phyloP scores from a whole-genome alignment of 1,140 invertebrate species.

The Aphelenchoides avenae region DNA sequence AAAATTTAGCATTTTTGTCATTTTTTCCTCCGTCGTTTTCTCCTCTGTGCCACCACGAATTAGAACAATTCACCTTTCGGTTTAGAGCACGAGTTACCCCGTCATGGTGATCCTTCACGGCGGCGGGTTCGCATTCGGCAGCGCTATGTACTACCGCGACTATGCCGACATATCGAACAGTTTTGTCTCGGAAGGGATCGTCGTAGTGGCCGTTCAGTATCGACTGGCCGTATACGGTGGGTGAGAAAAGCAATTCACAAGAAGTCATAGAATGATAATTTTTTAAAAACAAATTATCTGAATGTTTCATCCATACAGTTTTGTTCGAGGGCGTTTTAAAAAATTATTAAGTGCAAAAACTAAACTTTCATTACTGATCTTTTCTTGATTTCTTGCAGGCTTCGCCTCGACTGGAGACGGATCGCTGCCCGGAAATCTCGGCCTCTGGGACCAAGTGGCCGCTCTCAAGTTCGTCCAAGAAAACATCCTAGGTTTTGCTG shows the following conservation, averaged over 20 bases:
- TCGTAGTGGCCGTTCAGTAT: constrained; percentile 34
- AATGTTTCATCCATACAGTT: too few relatives aligned
- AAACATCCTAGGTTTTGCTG: constrained; percentile 65
- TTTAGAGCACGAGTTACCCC: too few relatives aligned
- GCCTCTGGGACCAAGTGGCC: constrained; percentile 56
- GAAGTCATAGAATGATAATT: too few relatives aligned
- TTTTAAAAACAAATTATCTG: too few relatives aligned
- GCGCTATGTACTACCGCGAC: constrained; percentile 9
- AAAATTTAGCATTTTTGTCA: too few relatives aligned
- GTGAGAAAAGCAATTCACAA: neutral
- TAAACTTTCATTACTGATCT: neutral
- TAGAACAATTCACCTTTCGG: too few relatives aligned
- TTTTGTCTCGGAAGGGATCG: constrained; percentile 14
- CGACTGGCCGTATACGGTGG: constrained; percentile 26
- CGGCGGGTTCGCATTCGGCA: constrained; percentile 24
- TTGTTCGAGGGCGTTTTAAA: too few relatives aligned
- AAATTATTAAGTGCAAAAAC: too few relatives aligned
- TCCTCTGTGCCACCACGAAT: too few relatives aligned
- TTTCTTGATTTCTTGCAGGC: constrained; percentile 20
- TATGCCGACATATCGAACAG: constrained; percentile 4
- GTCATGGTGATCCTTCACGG: constrained; percentile 55
- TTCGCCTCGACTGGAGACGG: constrained; percentile 22
- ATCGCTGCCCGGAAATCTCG: constrained; percentile 56
- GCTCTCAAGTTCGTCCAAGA: constrained; percentile 58
- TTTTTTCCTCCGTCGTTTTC: too few relatives aligned